Evolutionary conservation across 2,888 invertebrate species (phyloP).

Genomic region (Nemurella pictetii): DNA sequence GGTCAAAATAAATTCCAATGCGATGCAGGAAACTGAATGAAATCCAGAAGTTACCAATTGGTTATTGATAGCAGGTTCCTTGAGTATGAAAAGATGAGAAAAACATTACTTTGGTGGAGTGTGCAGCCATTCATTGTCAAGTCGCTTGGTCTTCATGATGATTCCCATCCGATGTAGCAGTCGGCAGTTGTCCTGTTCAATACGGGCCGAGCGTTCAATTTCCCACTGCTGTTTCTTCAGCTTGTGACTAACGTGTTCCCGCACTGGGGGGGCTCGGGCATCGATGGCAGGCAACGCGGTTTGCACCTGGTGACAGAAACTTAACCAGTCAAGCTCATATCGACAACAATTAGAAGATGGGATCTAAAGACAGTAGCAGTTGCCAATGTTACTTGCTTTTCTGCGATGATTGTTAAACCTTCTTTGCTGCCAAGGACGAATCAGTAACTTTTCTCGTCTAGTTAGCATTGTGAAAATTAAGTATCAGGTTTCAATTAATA

Average conservation of each 20-base stretch:
- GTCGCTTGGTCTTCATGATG: conserved; percentile 67
- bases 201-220: conserved; percentile 64
- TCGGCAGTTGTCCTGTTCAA: conserved; percentile 69
- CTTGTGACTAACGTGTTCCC: conserved; percentile 69
- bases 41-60: neutral
- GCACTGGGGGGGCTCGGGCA: conserved; percentile 61
- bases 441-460: conserved; percentile 68
- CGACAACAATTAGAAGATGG: too few species aligned
- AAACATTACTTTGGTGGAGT: conserved; percentile 64
- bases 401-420: conserved; percentile 69
- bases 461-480: conserved; percentile 63
- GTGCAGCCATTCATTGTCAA: conserved; percentile 68
- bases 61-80: neutral
- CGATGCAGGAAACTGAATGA: conserved; percentile 46
- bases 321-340: too few species aligned
- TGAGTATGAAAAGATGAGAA: neutral
- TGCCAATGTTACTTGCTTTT: conserved; percentile 57
- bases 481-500: neutral
- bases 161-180: conserved; percentile 66
- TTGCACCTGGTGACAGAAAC: conserved; percentile 60
- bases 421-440: conserved; percentile 71
- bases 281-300: conserved; percentile 70
- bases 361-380: too few species aligned
- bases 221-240: conserved; percentile 70
- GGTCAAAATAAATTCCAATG: conserved; percentile 40